A percentile compares a stretch with the other conserved stretches of the same genome.
Evolutionary conservation across 2,797 vertebrate species (phyloP).

Genomic region (Gastrophryne carolinensis): DNA sequence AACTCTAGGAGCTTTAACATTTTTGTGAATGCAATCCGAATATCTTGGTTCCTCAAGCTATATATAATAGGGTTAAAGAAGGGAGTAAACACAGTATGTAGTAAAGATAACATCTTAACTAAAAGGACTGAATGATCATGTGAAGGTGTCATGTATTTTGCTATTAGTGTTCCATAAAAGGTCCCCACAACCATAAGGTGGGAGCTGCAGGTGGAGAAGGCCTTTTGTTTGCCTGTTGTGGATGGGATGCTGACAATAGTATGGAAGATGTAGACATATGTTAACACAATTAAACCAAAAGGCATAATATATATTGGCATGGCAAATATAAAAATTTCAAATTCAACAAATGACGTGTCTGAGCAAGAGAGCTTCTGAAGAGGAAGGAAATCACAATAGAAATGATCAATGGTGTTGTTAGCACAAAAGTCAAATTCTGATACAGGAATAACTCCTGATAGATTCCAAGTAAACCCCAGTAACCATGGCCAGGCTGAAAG

Average conservation of each 20-base stretch:
- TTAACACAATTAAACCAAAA: not conserved
- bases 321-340: not conserved
- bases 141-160: slow-evolving; percentile 30
- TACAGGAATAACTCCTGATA: not conserved
- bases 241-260: not conserved
- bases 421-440: not conserved
- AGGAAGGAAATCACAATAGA: not conserved
- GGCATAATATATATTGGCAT: not conserved
- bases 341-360: not conserved
- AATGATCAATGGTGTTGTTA: not conserved
- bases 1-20: no score
- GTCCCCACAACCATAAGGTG: slow-evolving; percentile 56
- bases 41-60: slow-evolving; percentile 20
- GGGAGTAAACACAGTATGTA: slow-evolving; percentile 18
- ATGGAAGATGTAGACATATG: not conserved
- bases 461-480: not conserved
- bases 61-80: slow-evolving; percentile 36
- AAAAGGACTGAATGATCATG: not conserved
- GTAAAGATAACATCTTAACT: slow-evolving; percentile 17
- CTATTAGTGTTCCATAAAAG: slow-evolving; percentile 50
- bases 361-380: not conserved
- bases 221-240: slow-evolving; percentile 20
- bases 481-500: not conserved
- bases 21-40: not conserved
- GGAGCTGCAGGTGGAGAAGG: slow-evolving; percentile 59